A percentile compares a stretch with the other conserved stretches of the same genome.
Conservation (phyloP, 2,888 invertebrate species). For the Ashinkailepas kermadecensis region DNA sequence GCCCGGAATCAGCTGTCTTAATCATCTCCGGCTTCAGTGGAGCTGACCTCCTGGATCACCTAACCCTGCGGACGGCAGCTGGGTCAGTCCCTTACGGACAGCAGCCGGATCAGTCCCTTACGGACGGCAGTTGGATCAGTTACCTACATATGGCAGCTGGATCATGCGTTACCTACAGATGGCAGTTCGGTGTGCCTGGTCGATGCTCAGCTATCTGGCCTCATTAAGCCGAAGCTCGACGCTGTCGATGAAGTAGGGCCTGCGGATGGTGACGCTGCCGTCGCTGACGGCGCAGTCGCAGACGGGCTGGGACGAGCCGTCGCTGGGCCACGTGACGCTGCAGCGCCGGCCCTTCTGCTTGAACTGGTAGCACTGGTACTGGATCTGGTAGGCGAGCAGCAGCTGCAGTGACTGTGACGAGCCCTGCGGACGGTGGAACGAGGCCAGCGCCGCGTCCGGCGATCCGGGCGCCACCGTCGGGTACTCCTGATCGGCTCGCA, state of each 20-base stretch:
- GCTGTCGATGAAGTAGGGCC: not conserved
- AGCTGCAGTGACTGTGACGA: not conserved
- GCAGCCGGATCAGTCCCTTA: not conserved
- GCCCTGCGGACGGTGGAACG: not conserved
- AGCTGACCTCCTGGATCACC: no score
- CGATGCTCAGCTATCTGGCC: no score
- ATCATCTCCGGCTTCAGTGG: no score
- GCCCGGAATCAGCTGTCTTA: no score
- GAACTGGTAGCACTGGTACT: not conserved
- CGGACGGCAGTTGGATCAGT: no score
- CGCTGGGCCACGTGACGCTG: not conserved
- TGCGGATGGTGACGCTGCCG: not conserved
- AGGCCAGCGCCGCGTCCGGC: not conserved
- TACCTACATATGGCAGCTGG: no score
- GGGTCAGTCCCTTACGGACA: not conserved
- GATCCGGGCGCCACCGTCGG: not conserved
- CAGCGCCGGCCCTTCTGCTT: not conserved
- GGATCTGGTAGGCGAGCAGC: constrained; percentile 4
- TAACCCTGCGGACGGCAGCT: not conserved
- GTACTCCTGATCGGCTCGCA: not conserved
- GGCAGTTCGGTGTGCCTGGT: no score
- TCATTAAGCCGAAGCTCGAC: not conserved
- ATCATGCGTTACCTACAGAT: no score
- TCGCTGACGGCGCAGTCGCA: constrained; percentile 10
- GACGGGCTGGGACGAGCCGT: not conserved